Percentiles rank a stretch among this genome's conserved stretches.
phyloP scores from a whole-genome alignment of 1,140 invertebrate species.

The Camponotus pennsylvanicus region DNA sequence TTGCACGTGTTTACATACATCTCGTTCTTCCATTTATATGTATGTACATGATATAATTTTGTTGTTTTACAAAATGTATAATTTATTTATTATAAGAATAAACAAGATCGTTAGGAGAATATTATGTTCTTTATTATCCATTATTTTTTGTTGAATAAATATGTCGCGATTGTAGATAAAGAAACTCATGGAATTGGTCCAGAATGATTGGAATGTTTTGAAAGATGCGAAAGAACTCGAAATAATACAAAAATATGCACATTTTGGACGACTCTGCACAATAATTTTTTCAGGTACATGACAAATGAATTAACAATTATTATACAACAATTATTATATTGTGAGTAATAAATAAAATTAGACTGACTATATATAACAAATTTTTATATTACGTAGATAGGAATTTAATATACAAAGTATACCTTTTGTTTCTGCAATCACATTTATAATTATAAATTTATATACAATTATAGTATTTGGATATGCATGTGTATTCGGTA shows the following conservation, averaged over 20 bases:
- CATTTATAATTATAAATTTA: constrained; percentile 2
- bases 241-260: background rate
- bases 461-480: background rate
- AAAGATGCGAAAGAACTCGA: background rate
- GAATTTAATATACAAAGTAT: background rate
- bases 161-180: background rate
- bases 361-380: background rate
- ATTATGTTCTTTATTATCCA: background rate
- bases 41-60: background rate
- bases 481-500: background rate
- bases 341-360: background rate
- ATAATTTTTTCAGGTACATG: background rate
- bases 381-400: background rate
- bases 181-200: background rate
- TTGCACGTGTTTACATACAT: background rate
- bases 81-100: background rate
- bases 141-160: background rate
- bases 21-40: too few species aligned
- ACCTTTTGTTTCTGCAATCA: too few species aligned
- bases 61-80: background rate
- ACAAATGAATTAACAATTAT: background rate
- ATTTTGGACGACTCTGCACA: background rate
- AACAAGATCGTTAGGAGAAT: background rate
- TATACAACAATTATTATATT: background rate
- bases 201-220: constrained; percentile 16